Percentiles rank a stretch among this genome's conserved stretches.
These are phyloP conservation scores for Danionella dracula DNA, from an alignment of 2,797 vertebrate genomes.

Conservation along the genomic window DNA sequence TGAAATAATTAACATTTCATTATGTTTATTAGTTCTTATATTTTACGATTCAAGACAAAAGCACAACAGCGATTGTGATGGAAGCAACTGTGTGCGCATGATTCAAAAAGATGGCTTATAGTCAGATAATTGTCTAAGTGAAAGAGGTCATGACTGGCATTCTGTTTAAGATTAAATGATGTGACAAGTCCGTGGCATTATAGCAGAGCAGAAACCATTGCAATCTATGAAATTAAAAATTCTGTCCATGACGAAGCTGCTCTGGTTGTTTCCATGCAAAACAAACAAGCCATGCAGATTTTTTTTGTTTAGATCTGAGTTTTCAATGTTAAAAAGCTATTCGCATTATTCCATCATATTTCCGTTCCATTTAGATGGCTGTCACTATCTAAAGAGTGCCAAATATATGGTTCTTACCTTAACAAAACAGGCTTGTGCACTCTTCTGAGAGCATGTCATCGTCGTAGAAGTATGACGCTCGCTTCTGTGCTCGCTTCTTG, in stretches of 20 bases:
- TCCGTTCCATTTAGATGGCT: neutral
- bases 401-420: conserved; percentile 45
- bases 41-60: too few relatives aligned
- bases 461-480: conserved; percentile 38
- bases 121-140: neutral
- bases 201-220: neutral
- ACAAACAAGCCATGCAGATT: neutral
- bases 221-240: conserved; percentile 3
- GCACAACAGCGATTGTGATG: too few relatives aligned
- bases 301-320: neutral
- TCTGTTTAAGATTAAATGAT: neutral
- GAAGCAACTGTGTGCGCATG: too few relatives aligned
- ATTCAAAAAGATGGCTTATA: too few relatives aligned
- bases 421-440: conserved; percentile 28
- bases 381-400: neutral
- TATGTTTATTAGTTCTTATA: too few relatives aligned
- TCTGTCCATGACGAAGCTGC: neutral
- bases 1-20: too few relatives aligned
- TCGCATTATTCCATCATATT: neutral
- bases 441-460: conserved; percentile 41
- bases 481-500: conserved; percentile 44
- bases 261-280: neutral
- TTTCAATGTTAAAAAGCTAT: neutral
- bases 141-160: neutral
- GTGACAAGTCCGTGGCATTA: neutral